Percentiles rank a stretch among this genome's conserved stretches.
Evolutionary conservation across 2,888 invertebrate species (phyloP).

Genomic region (Muscina levida): DNA sequence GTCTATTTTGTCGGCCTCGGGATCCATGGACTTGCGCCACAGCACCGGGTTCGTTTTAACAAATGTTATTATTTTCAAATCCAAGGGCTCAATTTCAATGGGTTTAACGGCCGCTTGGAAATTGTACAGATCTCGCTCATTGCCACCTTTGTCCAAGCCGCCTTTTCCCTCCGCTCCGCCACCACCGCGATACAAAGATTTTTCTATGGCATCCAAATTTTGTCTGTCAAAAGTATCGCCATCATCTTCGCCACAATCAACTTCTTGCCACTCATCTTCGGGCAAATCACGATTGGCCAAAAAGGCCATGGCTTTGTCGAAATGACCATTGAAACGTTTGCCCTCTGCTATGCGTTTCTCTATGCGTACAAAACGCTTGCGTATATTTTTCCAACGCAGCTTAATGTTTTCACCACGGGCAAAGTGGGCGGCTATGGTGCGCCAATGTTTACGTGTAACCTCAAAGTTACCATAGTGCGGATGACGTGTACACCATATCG

Average conservation of each 20-base stretch:
- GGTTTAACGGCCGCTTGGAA: conserved; percentile 66
- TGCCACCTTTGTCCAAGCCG: conserved; percentile 30
- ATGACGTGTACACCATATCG: conserved; percentile 76
- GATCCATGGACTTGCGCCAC: conserved; percentile 75
- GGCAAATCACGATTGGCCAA: conserved; percentile 73
- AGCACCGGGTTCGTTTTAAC: conserved; percentile 77
- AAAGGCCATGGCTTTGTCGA: conserved; percentile 76
- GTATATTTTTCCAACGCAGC: conserved; percentile 76
- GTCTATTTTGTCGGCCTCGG: conserved; percentile 73
- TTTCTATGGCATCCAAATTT: conserved; percentile 74
- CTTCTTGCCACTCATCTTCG: conserved; percentile 70
- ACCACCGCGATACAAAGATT: conserved; percentile 65
- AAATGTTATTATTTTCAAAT: conserved; percentile 74
- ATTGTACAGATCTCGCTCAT: conserved; percentile 19
- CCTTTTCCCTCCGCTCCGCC: conserved; percentile 31
- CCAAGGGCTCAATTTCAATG: conserved; percentile 72
- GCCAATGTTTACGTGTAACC: conserved; percentile 75
- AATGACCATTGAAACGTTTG: conserved; percentile 76
- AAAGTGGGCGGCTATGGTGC: conserved; percentile 74
- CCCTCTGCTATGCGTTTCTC: conserved; percentile 72
- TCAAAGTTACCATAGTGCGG: conserved; percentile 76
- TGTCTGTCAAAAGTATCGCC: conserved; percentile 73
- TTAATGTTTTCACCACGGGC: conserved; percentile 74
- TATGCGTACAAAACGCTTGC: conserved; percentile 74
- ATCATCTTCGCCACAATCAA: conserved; percentile 75